Conservation (phyloP, 2,888 invertebrate genomes). For the Seira sanloemensis region DNA sequence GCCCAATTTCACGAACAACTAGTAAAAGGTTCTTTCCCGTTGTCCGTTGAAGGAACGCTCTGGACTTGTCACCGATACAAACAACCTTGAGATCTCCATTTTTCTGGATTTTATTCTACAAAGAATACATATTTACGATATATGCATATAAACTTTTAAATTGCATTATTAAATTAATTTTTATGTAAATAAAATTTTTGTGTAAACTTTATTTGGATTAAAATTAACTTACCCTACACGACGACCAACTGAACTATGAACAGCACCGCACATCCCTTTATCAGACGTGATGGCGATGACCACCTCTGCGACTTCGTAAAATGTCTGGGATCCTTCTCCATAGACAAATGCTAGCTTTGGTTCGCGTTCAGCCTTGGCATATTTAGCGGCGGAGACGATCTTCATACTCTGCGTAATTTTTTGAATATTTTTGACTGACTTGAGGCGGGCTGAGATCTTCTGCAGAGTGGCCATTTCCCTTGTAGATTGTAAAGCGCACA, state of each 20-base stretch:
- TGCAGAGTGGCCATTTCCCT: constrained; percentile 98
- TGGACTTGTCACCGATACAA: constrained; percentile 80
- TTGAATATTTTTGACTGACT: constrained; percentile 99
- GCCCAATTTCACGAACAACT: constrained; percentile 70
- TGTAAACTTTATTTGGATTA: neutral
- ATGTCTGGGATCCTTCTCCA: constrained; percentile 90
- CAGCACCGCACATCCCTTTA: constrained; percentile 97
- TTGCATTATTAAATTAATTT: too few relatives aligned
- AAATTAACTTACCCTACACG: constrained; percentile 62
- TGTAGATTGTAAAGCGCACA: too few relatives aligned
- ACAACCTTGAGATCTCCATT: constrained; percentile 77
- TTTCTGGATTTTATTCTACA: constrained; percentile 74
- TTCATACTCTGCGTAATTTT: constrained; percentile 99
- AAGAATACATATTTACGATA: constrained; percentile 3
- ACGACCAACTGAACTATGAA: constrained; percentile 80
- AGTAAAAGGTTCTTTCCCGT: constrained; percentile 68
- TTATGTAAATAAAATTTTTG: neutral
- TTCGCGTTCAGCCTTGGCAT: constrained; percentile 96
- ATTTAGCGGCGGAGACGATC: constrained; percentile 94
- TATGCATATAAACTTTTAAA: too few relatives aligned
- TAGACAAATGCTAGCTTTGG: constrained; percentile 94
- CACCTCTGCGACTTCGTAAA: constrained; percentile 95
- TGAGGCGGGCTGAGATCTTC: constrained; percentile 93
- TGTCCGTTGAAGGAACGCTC: constrained; percentile 76
- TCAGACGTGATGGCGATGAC: constrained; percentile 96